phyloP scores from a whole-genome alignment of 2,797 vertebrate species.

The Siniperca obscura region DNA sequence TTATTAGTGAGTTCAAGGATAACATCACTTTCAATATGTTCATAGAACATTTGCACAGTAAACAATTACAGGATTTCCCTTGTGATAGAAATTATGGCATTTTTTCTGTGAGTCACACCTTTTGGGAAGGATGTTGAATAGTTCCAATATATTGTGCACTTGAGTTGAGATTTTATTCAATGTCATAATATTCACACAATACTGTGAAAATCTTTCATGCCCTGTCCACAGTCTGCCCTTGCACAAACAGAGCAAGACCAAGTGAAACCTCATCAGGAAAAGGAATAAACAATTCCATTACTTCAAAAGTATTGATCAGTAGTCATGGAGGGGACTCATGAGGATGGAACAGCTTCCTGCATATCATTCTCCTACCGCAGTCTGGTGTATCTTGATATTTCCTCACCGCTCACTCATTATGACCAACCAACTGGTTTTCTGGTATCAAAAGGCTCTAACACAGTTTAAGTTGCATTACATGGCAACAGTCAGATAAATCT shows the following conservation, averaged over 20 bases:
- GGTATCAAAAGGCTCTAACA: constrained; percentile 12
- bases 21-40: constrained; percentile 13
- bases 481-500: constrained; percentile 9
- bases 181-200: constrained; percentile 3
- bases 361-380: neutral
- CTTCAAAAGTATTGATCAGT: constrained; percentile 65
- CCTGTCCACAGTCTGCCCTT: neutral
- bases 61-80: constrained; percentile 13
- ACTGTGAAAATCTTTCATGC: neutral
- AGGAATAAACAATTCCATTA: constrained; percentile 60
- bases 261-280: constrained; percentile 41
- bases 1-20: constrained; percentile 27
- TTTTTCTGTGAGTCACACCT: constrained; percentile 12
- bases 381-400: constrained; percentile 1
- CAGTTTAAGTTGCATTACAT: constrained; percentile 14
- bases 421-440: constrained; percentile 15
- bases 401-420: constrained; percentile 16
- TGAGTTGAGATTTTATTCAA: neutral
- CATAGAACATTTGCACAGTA: constrained; percentile 19
- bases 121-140: constrained; percentile 1
- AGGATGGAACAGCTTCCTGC: constrained; percentile 40
- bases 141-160: neutral
- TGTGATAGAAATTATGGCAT: neutral
- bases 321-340: constrained; percentile 54
- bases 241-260: constrained; percentile 3